phyloP scores from a whole-genome alignment of 2,888 invertebrate species.

The Xanthia togata region DNA sequence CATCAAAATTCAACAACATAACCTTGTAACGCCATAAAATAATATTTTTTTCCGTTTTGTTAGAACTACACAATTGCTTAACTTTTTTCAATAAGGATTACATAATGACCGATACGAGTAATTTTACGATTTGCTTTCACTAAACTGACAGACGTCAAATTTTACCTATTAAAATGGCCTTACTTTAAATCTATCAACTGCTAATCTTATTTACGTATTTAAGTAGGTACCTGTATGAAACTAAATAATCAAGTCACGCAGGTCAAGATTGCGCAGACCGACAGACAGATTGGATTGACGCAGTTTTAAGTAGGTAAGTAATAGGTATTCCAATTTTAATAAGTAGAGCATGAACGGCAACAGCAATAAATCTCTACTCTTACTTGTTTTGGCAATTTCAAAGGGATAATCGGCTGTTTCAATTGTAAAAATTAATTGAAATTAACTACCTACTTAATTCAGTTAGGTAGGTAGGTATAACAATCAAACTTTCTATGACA shows the following conservation, averaged over 20 bases:
- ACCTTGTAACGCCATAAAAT: no score
- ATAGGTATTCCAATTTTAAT: not conserved
- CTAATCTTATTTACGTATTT: not conserved
- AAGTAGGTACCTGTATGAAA: not conserved
- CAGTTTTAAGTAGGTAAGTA: not conserved
- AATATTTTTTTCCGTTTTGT: no score
- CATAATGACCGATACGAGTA: no score
- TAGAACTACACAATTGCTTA: no score
- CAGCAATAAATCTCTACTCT: not conserved
- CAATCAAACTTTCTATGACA: slow-evolving; percentile 6
- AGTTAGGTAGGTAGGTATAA: no score
- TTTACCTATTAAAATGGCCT: no score
- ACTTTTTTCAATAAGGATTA: no score
- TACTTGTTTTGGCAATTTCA: not conserved
- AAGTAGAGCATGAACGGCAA: not conserved
- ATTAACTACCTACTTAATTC: not conserved
- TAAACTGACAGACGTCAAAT: no score
- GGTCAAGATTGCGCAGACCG: not conserved
- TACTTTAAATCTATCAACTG: no score
- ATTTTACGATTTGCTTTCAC: no score
- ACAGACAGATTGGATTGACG: not conserved
- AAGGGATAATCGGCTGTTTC: not conserved
- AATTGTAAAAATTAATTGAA: no score
- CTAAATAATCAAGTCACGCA: not conserved
- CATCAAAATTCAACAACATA: no score